Evolutionary conservation across 2,113 vertebrate species (phyloP), one percentile per base, ranked within the genome.

Genomic region (Axis porcinus): DNA sequence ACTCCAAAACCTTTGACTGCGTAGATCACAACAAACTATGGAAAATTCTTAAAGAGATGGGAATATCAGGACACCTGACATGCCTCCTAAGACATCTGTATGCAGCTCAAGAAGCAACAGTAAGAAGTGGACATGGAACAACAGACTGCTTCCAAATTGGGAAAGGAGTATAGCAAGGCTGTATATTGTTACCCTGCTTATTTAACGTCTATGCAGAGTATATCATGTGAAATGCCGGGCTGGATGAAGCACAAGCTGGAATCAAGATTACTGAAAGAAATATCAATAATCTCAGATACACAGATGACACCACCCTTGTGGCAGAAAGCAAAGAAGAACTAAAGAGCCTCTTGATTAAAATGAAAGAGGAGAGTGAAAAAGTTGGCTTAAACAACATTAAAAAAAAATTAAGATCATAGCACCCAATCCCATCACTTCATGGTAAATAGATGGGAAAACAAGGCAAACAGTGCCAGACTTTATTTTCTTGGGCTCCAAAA

Each of bases 171-270:
- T 19, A 36, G 17, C 67, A 70, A 40, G n/a, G n/a, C n/a, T 70
- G 10, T 36, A 70, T 36, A 70, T 23, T 70, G 19, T 23, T 5
- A 36, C 67, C n/a, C 67, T 36, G 19, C 67, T 70, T 21, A 36
- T 70, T 36, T 70, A 70, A 70, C 36, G 6, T 36, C 17, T 23
- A 36, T 40, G n/a, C n/a, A 70, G 67, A 36, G n/a, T 70, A 36
- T 9, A 36, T 23, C 67, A 40, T 36, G 10, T 36, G 10, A 70
- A 70, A 40, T 70, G 19, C n/a, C 0, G 0, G 67, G 67, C n/a
- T 70, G 9, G n/a, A 70, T 70, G 19, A 70, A 36, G 64, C 17
- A 36, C 64, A 70, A 70, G 19, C 67, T 70, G 9, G 19, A 70
- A 70, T 70, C n/a, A 70, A 70, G 10, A 5, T 36, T 70, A 19